phyloP scores from a whole-genome alignment of 2,888 invertebrate species.

The Drosophila ochracea region DNA sequence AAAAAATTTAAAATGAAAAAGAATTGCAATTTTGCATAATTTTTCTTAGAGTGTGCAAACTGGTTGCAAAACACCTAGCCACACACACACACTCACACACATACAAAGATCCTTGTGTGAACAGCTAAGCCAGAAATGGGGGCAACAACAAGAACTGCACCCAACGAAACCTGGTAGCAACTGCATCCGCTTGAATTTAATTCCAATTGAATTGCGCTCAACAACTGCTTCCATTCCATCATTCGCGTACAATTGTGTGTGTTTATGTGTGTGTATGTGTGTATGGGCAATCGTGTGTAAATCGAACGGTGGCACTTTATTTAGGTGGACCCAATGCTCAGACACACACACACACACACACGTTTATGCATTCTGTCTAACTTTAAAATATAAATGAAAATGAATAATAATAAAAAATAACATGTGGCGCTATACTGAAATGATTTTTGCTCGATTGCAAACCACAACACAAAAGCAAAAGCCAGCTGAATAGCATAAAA shows the following conservation, averaged over 20 bases:
- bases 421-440: conserved; percentile 26
- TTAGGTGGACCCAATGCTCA: background rate
- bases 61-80: conserved; percentile 27
- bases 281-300: conserved; percentile 46
- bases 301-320: conserved; percentile 22
- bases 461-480: conserved; percentile 19
- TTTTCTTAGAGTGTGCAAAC: conserved; percentile 15
- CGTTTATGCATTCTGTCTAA: conserved; percentile 14
- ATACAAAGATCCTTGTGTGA: conserved; percentile 2
- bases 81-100: conserved; percentile 1
- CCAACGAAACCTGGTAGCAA: conserved; percentile 27
- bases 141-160: conserved; percentile 43
- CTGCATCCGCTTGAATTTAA: conserved; percentile 56
- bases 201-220: conserved; percentile 67
- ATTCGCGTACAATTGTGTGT: conserved; percentile 15
- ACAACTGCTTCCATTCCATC: conserved; percentile 45
- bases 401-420: conserved; percentile 37
- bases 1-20: background rate
- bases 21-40: background rate
- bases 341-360: background rate
- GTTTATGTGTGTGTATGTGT: background rate
- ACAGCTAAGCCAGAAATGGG: conserved; percentile 27
- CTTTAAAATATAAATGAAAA: conserved; percentile 43
- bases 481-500: conserved; percentile 8
- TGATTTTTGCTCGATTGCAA: conserved; percentile 3